Percentiles rank a stretch among this genome's conserved stretches.
phyloP scores from a whole-genome alignment of 2,113 vertebrate genomes.

The Drymodes brunneopygia region DNA sequence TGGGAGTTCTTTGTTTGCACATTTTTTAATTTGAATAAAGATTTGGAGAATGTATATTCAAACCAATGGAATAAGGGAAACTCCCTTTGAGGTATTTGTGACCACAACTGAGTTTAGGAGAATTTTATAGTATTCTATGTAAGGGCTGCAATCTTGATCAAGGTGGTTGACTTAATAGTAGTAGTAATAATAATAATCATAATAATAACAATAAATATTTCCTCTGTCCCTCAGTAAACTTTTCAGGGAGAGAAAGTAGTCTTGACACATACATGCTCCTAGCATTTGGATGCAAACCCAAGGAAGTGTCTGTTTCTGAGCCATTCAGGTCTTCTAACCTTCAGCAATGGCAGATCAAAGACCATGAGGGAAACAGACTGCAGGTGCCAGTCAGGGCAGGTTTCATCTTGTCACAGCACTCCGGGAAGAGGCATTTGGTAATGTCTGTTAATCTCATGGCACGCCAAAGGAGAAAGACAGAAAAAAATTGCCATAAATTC shows the following conservation, averaged over 20 bases:
- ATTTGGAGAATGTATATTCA: background rate
- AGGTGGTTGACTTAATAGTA: background rate
- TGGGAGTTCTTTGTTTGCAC: background rate
- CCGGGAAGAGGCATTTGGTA: conserved; percentile 37
- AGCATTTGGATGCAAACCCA: background rate
- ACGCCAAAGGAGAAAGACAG: conserved; percentile 4
- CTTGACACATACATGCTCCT: background rate
- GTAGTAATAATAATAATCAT: background rate
- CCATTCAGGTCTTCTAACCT: conserved; percentile 28
- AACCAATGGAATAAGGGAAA: background rate
- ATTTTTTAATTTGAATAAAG: conserved; percentile 7
- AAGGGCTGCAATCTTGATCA: background rate
- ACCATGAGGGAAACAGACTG: background rate
- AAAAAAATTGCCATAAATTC: conserved; percentile 22
- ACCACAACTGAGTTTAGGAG: background rate
- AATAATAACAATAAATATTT: background rate
- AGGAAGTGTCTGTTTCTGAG: background rate
- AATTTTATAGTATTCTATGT: background rate
- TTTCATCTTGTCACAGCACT: conserved; percentile 19
- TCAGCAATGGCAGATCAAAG: conserved; percentile 59
- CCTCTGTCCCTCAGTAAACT: background rate
- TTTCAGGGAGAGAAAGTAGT: background rate
- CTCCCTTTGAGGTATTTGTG: background rate
- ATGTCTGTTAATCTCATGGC: conserved; percentile 52
- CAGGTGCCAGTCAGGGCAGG: conserved; percentile 56